Base-by-base conservation (phyloP, 2,888 invertebrate genomes). In the Chesias legatella region DNA sequence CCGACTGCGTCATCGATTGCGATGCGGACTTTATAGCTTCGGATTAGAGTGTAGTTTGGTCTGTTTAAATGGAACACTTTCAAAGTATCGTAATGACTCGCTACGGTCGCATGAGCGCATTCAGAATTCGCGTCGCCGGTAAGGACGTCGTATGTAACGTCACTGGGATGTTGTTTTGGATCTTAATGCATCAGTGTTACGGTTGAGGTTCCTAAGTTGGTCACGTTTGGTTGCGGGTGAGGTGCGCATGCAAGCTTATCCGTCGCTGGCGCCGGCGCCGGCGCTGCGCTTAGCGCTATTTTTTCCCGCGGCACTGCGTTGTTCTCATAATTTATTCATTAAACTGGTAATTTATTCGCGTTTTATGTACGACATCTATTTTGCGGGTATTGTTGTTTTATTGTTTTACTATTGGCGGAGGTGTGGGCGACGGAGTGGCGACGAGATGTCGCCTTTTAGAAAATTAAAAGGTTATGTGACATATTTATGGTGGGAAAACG, bases 21-120 rank as follows among this genome's bases (percentile, higher is more conserved):
- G 63, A 68, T 75, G 60, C 53, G 49, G 60, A 71, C 79, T 76
- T 71, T 79, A 80, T 70, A 49, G 39, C 63, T 29, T 52, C 34
- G 69, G 45, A 63, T 63, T 82, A 84, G 60, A 73, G 82, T 75
- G 57, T 61, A 74, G 51, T 76, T 77, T 75, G 50, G 71, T 67
- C 59, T 76, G 70, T 67, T 67, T 66, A 67, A 71, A 56, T 60
- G 60, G 55, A 71, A 67, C 65, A 77, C 72, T 78, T 79, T 77
- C 73, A 75, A 77, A 78, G 76, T 77, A 83, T 83, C 76, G 76
- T 79, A 79, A 81, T 83, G 77, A 73, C 79, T 83, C 70, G 84
- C 77, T 82, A 84, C 83, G 86, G 85, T 86, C 79, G 81, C 84
- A 78, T 85, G 85, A 80, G 73, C 84, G 82, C 85, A 82, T 84